Conservation (phyloP, 2,797 vertebrate genomes). For the Catostomus latipinnis region DNA sequence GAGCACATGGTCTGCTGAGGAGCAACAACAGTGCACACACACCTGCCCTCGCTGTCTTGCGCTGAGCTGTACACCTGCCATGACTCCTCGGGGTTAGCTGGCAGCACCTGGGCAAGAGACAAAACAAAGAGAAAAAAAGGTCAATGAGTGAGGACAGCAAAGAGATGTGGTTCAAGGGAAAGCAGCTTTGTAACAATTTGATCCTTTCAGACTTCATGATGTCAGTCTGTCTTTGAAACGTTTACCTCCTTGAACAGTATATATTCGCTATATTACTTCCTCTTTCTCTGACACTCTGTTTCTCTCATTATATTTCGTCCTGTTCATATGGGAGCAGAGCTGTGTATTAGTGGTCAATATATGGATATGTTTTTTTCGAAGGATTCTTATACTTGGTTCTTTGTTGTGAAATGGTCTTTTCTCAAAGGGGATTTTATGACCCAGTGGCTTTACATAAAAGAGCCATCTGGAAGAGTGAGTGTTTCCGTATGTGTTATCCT, state of each 20-base stretch:
- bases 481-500: conserved; percentile 41
- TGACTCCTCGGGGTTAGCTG: conserved; percentile 90
- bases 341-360: neutral
- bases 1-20: conserved; percentile 95
- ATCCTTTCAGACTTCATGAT: neutral
- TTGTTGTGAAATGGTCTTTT: conserved; percentile 22
- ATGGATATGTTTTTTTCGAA: neutral
- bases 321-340: neutral
- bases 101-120: conserved; percentile 83
- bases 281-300: neutral
- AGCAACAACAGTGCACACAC: conserved; percentile 96
- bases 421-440: conserved; percentile 41
- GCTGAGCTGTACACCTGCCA: conserved; percentile 99
- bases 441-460: conserved; percentile 50
- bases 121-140: conserved; percentile 41
- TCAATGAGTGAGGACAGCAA: conserved; percentile 22
- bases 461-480: conserved; percentile 56
- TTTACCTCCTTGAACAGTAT: too few relatives aligned
- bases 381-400: conserved; percentile 5
- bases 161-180: neutral
- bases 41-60: conserved; percentile 94
- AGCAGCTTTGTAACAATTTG: conserved; percentile 9
- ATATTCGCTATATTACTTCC: neutral
- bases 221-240: neutral
- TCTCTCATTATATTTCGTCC: neutral